Conservation (phyloP, 2,113 vertebrate species). For the Cyanoramphus novaezelandiae region DNA sequence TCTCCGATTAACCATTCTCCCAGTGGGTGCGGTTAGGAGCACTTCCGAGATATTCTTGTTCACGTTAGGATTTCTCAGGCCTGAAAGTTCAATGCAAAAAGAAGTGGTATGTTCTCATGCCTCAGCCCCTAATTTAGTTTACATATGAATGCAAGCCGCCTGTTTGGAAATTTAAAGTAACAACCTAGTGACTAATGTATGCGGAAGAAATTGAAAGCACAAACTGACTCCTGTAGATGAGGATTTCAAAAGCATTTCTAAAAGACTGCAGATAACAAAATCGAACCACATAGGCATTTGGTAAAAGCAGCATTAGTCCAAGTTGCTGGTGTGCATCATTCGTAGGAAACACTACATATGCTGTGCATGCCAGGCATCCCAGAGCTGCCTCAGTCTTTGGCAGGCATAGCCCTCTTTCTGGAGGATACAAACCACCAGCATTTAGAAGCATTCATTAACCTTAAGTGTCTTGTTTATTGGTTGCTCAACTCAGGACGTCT, state of each 20-base stretch:
- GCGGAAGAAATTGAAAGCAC: not conserved
- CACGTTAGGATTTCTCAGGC: constrained; percentile 12
- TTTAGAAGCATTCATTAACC: not conserved
- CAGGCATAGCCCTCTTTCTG: not conserved
- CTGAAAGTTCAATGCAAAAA: not conserved
- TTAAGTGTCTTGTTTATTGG: not conserved
- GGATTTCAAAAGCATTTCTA: constrained; percentile 6
- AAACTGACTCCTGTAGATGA: not conserved
- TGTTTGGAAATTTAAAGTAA: constrained; percentile 25
- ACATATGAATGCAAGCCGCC: not conserved
- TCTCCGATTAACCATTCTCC: not conserved
- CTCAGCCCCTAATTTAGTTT: constrained; percentile 1
- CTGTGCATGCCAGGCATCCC: not conserved
- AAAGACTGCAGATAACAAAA: not conserved
- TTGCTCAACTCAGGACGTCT: not conserved
- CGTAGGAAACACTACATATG: not conserved
- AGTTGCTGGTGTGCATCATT: not conserved
- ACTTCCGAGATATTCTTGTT: constrained; percentile 22
- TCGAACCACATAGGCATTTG: not conserved
- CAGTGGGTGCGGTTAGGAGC: not conserved
- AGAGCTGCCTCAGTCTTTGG: not conserved
- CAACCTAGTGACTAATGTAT: not conserved
- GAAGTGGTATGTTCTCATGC: constrained; percentile 27
- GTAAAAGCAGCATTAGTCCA: not conserved
- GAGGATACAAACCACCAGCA: not conserved